Percentiles rank a stretch among this genome's conserved stretches.
phyloP scores from a whole-genome alignment of 2,888 invertebrate genomes.

The Agonopterix heracliana region DNA sequence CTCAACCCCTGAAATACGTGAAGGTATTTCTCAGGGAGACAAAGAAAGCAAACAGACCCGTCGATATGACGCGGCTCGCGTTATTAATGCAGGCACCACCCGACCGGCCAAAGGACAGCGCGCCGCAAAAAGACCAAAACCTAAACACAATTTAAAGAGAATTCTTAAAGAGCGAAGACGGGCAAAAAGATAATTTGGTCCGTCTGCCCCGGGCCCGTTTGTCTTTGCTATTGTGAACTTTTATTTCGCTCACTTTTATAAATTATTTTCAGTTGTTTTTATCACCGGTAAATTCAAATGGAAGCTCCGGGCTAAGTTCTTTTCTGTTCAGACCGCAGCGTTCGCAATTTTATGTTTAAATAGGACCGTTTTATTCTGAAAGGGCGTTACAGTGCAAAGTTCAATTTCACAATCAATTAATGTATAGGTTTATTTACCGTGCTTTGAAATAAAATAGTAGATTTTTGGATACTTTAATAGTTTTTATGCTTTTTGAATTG shows the following conservation, averaged over 20 bases:
- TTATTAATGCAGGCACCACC: conserved; percentile 58
- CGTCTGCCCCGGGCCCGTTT: conserved; percentile 52
- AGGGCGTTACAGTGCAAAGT: not conserved
- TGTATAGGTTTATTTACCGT: too few relatives aligned
- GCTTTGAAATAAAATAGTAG: too few relatives aligned
- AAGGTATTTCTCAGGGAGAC: too few relatives aligned
- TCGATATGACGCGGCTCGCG: conserved; percentile 31
- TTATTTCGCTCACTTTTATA: conserved; percentile 68
- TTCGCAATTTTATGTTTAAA: conserved; percentile 3
- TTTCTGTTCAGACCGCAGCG: conserved; percentile 9
- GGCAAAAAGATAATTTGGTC: conserved; percentile 68
- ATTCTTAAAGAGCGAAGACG: conserved; percentile 71
- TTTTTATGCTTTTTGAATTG: too few relatives aligned
- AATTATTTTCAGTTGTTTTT: conserved; percentile 71
- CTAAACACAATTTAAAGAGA: conserved; percentile 72
- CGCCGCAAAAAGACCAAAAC: conserved; percentile 60
- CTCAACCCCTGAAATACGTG: too few relatives aligned
- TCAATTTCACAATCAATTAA: too few relatives aligned
- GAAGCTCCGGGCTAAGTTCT: conserved; percentile 36
- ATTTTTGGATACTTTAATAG: too few relatives aligned
- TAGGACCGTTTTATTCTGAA: not conserved
- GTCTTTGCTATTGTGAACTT: conserved; percentile 73
- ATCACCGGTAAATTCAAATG: conserved; percentile 56
- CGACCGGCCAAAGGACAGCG: conserved; percentile 60
- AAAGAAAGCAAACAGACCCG: too few relatives aligned